phyloP scores from a whole-genome alignment of 2,888 invertebrate genomes.

The Hymenopus coronatus region DNA sequence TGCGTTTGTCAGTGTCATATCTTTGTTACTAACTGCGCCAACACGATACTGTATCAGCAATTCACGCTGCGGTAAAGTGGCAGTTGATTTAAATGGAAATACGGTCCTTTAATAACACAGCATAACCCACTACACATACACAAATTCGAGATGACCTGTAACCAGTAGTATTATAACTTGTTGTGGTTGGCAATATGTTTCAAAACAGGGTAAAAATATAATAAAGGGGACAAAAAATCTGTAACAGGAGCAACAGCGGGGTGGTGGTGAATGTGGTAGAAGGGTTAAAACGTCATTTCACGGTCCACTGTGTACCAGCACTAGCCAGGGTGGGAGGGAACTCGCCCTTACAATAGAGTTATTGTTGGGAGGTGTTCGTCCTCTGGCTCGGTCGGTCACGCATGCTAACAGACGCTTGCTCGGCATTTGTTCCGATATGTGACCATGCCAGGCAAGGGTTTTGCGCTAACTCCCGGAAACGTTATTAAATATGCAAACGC shows the following conservation, averaged over 20 bases:
- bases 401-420: background rate
- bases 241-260: background rate
- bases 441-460: background rate
- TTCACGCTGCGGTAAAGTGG: background rate
- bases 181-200: background rate
- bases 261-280: background rate
- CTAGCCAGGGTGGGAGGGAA: background rate
- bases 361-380: background rate
- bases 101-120: background rate
- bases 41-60: background rate
- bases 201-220: background rate
- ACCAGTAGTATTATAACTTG: background rate
- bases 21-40: background rate
- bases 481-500: no score
- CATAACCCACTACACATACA: background rate
- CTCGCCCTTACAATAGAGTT: conserved; percentile 13
- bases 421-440: background rate
- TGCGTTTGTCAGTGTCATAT: background rate
- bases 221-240: background rate
- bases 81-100: background rate
- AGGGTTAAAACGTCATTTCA: background rate
- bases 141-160: background rate
- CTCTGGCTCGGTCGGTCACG: no score
- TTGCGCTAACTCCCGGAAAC: no score
- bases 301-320: background rate